Conservation (phyloP, 2,888 invertebrate genomes). For the Priocnemis perturbator region DNA sequence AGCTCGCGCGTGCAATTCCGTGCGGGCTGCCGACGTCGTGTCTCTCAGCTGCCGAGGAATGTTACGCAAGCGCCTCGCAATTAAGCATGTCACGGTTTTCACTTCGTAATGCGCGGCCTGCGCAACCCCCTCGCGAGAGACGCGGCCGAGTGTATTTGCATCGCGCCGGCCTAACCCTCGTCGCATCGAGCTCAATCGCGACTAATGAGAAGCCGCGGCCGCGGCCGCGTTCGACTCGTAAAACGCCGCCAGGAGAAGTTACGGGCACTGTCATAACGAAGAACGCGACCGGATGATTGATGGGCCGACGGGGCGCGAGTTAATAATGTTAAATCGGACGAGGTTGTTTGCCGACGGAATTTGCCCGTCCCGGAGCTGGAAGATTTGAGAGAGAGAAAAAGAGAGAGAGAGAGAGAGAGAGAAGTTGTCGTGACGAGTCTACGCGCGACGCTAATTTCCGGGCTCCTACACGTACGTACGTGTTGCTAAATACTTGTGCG, state of each 20-base stretch:
- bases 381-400: no score
- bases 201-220: slow-evolving; percentile 33
- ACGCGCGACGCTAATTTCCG: no score
- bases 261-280: slow-evolving; percentile 17
- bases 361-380: no score
- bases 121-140: not conserved
- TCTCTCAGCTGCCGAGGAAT: not conserved
- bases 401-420: no score
- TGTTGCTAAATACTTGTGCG: no score
- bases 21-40: no score
- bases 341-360: no score
- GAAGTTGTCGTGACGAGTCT: no score
- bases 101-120: not conserved
- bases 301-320: not conserved
- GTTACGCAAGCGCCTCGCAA: slow-evolving; percentile 19
- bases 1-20: not conserved
- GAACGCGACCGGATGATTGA: not conserved
- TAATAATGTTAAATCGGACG: not conserved
- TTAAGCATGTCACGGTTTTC: slow-evolving; percentile 24
- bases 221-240: slow-evolving; percentile 10
- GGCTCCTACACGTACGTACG: no score
- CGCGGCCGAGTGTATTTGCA: not conserved
- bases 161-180: no score
- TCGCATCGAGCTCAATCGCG: not conserved
- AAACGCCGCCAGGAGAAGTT: not conserved